A percentile compares a stretch with the other conserved stretches of the same genome.
phyloP scores from a whole-genome alignment of 2,888 invertebrate genomes.

The Ormyrus pomaceus region DNA sequence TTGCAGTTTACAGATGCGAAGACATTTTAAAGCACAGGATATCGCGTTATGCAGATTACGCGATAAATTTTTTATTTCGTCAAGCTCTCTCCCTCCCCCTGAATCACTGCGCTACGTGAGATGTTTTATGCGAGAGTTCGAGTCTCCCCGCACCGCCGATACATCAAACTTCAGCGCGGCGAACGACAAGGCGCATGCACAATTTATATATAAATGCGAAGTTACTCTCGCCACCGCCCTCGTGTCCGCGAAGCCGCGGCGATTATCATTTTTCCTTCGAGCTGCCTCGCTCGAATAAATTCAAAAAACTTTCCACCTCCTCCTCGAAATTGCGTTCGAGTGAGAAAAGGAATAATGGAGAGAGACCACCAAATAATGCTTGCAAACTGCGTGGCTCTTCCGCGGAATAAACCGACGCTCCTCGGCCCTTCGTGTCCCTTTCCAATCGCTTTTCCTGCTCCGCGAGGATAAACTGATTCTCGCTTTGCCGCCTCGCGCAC shows the following conservation, averaged over 20 bases:
- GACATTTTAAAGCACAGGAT: too few relatives aligned
- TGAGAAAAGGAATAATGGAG: constrained; percentile 11
- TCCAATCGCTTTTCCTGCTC: constrained; percentile 38
- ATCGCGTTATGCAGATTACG: too few relatives aligned
- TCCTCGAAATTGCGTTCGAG: constrained; percentile 38
- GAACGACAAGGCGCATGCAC: background rate
- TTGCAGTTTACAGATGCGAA: too few relatives aligned
- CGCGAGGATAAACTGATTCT: constrained; percentile 41
- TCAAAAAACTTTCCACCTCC: too few relatives aligned
- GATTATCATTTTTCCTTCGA: too few relatives aligned
- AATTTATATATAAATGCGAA: too few relatives aligned
- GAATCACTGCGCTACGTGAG: too few relatives aligned
- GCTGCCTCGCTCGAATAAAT: background rate
- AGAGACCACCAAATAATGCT: constrained; percentile 28
- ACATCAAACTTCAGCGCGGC: background rate
- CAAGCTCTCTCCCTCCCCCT: too few relatives aligned
- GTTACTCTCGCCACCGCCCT: background rate
- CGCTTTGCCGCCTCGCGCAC: background rate
- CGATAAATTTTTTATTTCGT: too few relatives aligned
- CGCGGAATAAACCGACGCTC: background rate
- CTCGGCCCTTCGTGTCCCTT: background rate
- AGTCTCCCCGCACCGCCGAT: background rate
- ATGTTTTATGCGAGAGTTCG: too few relatives aligned
- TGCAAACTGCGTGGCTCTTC: constrained; percentile 38
- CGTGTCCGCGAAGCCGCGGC: too few relatives aligned